Base-by-base conservation (phyloP, 2,113 vertebrate species). In the Lanius collurio region DNA sequence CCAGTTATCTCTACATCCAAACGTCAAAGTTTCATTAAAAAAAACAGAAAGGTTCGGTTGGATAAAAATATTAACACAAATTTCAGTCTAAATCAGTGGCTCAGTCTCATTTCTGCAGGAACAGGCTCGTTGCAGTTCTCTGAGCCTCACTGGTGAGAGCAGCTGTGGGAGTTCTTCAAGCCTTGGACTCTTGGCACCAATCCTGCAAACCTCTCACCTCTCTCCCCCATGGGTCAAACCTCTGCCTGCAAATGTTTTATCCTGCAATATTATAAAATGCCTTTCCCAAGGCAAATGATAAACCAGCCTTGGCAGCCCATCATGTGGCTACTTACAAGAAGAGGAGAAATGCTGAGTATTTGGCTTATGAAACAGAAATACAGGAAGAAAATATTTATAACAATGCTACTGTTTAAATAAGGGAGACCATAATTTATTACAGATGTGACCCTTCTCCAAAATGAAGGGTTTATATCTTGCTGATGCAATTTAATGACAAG, bases 381-480 rank as follows among this genome's bases (percentile, higher is more conserved):
- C 68, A 89, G 94, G 91, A 89, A 94, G 83, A 97, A 92, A 94
- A 91, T 89, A 94, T 89, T 95, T 92, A 63, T 75, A 92, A 89
- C 60, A 87, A 92, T 82, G 83, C 95, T 96, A 95, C 94, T 94
- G 86, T 95, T 94, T 91, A 94, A 97, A 89, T 73, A 96, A 95
- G 50, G 87, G 35, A 83, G 44, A 82, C 62, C 37, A 50, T 89
- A 93, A 95, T 84, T 94, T 62, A 91, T 75, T 71, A 84, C 93
- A 96, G 89, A 94, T 94, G 94, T 96, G 83, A 89, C 65, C 69
- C 64, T 81, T 85, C 69, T 83, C 49, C 64, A 62, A 94, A 84
- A 78, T 0, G 7, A 94, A 81, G 77, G 47, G 52, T 84, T 91
- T 81, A 79, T 84, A 73, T 91, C 87, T 64, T 87, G 50, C 49